Evolutionary conservation across 1,140 invertebrate genomes (phyloP).

Genomic region (Venustaconcha ellipsiformis): DNA sequence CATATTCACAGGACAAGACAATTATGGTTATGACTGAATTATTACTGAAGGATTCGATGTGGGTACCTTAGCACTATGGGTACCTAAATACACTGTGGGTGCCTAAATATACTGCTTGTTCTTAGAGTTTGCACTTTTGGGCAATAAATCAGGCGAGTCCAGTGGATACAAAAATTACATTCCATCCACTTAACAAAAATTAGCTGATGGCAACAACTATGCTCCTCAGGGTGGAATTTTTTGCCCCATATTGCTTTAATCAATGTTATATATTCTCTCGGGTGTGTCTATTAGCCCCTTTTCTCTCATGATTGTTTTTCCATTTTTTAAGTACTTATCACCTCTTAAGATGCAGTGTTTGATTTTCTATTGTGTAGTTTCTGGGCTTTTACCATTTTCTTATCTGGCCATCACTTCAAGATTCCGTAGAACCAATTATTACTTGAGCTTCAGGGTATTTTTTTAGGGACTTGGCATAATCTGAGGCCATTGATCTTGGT

Average conservation of each 20-base stretch:
- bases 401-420: not conserved
- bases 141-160: no score
- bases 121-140: no score
- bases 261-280: slow-evolving; percentile 10
- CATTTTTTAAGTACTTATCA: slow-evolving; percentile 9
- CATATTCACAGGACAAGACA: no score
- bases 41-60: no score
- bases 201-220: no score
- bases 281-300: not conserved
- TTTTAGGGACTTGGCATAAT: slow-evolving; percentile 3
- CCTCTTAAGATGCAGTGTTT: slow-evolving; percentile 2
- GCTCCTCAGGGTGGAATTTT: no score
- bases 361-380: not conserved
- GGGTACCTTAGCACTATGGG: no score
- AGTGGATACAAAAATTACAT: no score
- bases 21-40: no score
- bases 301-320: not conserved
- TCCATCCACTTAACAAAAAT: no score
- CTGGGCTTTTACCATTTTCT: slow-evolving; percentile 6
- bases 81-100: no score
- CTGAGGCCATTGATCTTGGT: not conserved
- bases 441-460: slow-evolving; percentile 5
- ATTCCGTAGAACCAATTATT: slow-evolving; percentile 2
- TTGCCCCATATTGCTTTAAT: slow-evolving; percentile 5
- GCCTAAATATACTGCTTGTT: no score